Base-by-base conservation (phyloP, 2,888 invertebrate genomes). In the Aporophyla nigra region DNA sequence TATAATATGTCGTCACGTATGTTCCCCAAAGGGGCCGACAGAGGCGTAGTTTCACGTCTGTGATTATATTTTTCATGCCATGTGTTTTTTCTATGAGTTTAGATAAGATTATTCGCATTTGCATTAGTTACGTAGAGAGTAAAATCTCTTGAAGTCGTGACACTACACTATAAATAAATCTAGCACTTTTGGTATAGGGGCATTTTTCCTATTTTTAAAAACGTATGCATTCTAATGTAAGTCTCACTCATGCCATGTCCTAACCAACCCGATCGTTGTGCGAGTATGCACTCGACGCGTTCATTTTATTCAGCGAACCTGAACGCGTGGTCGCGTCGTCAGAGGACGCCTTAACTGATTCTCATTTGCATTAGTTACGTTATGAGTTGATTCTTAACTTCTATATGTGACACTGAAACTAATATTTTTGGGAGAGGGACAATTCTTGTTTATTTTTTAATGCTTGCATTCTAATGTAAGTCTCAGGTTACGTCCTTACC, bases 1-100 rank as follows among this genome's bases (percentile, higher is more conserved):
- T 84, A 75, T 84, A 75, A 81, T 71, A 56, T 80, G 59, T 46
- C 49, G 51, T 74, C 67, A 68, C 81, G 63, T 68, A 40, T 73
- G 43, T 46, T 67, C 63, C 85, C 75, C 40, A 16, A 68, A 56
- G 81, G 67, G 46, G 58, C 0, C 71, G 27, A 19, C n/a, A 65
- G 33, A 49, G 43, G 33, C 59, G 21, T 58, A 69, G 5, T 66
- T 59, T 76, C 24, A 56, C n/a, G 56, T 24, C 27, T 33, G 7
- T 43, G n/a, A 43, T 82, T 54, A 27, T 43, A 54, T 33, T 59
- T 73, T 76, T 58, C 3, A n/a, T n/a, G 1, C 6, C 24, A n/a
- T 24, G 14, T 63, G 43, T 53, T 2, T 4, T 19, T 33, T 59
- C 12, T 21, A 49, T 33, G 7, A 58, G 6, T 58, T 10, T 49